Conservation (phyloP, 2,888 invertebrate species). For the Athrips mouffetella region DNA sequence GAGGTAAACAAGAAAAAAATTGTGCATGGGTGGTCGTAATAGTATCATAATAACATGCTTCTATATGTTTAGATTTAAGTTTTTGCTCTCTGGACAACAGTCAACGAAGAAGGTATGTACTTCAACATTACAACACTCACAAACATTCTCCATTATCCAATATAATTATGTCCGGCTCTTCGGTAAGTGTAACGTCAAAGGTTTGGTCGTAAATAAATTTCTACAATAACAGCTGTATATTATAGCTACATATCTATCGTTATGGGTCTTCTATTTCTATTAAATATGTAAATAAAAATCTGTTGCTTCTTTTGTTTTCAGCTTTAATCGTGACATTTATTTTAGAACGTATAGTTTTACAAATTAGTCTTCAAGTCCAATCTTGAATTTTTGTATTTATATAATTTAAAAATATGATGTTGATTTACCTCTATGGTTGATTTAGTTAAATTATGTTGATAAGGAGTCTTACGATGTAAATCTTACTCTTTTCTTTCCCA, state of each 20-base stretch:
- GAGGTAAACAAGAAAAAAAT: conserved; percentile 53
- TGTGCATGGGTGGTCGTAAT: conserved; percentile 39
- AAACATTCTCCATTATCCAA: no score
- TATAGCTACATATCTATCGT: conserved; percentile 43
- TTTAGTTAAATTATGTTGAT: no score
- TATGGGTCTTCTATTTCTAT: conserved; percentile 29
- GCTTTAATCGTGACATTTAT: conserved; percentile 27
- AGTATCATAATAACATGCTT: conserved; percentile 40
- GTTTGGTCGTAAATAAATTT: conserved; percentile 29
- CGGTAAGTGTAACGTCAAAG: not conserved
- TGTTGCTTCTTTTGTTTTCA: conserved; percentile 30
- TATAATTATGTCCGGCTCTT: no score
- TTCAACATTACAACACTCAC: conserved; percentile 30
- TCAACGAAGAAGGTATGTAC: conserved; percentile 46
- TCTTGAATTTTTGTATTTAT: not conserved
- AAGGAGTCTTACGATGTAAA: not conserved
- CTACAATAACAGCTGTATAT: conserved; percentile 64
- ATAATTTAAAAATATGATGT: not conserved
- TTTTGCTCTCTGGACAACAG: conserved; percentile 15
- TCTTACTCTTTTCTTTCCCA: not conserved
- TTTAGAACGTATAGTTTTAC: no score
- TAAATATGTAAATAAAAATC: conserved; percentile 39
- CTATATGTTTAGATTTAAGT: conserved; percentile 24
- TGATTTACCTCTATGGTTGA: not conserved
- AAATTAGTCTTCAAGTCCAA: no score